Conservation (phyloP, 2,113 vertebrate species). For the Hippocampus comes region DNA sequence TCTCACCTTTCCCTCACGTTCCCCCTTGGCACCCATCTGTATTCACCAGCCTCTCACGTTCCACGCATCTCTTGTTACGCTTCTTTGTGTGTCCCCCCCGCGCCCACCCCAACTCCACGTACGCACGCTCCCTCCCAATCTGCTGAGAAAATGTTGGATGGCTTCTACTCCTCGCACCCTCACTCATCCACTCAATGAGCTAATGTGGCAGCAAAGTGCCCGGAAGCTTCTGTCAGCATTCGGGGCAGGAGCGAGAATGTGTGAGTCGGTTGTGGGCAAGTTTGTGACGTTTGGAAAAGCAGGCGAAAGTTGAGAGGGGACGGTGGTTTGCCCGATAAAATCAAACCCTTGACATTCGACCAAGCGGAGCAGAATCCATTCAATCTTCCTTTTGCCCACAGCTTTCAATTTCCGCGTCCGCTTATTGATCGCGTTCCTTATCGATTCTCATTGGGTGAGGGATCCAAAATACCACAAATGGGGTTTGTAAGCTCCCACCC, state of each 20-base stretch:
- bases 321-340: too few species aligned
- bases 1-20: conserved; percentile 1
- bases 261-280: background rate
- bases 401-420: too few species aligned
- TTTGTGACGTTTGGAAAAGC: background rate
- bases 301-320: too few species aligned
- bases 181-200: background rate
- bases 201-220: conserved; percentile 7
- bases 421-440: too few species aligned
- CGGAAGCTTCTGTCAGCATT: conserved; percentile 3
- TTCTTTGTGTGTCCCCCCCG: background rate
- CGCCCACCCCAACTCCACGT: too few species aligned
- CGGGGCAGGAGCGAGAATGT: background rate
- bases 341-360: too few species aligned
- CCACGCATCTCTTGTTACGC: background rate
- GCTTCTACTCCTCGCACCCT: background rate
- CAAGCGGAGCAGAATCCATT: too few species aligned
- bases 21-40: background rate
- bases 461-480: too few species aligned
- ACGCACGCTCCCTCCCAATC: background rate
- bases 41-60: background rate
- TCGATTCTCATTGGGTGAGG: too few species aligned
- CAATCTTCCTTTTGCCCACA: too few species aligned
- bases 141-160: conserved; percentile 6
- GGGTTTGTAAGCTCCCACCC: too few species aligned